Evolutionary conservation across 2,888 invertebrate genomes (phyloP), one percentile per base, ranked within the genome.

Genomic region (Operophtera brumata): DNA sequence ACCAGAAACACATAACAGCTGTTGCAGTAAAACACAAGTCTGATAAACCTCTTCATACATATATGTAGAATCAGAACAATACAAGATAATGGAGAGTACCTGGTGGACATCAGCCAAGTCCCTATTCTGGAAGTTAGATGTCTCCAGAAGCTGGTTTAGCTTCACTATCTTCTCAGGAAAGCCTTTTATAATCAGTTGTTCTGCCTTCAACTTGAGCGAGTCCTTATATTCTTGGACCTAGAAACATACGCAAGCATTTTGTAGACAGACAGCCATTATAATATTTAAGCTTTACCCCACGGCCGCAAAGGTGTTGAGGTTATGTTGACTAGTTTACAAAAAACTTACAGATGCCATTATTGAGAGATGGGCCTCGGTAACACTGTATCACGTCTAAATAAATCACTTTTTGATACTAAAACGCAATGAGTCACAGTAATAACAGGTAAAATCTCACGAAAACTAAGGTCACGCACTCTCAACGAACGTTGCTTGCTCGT

Each of bases 111-210:
- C 94, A 48, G 92, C 88, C 66, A 96, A 93, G 75, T 95, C 93
- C 59, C 95, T 92, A 71, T 95, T 94, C 73, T 93, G 94, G 79
- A 98, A 96, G 80, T 94, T 93, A 53, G 95, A 91, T 26, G 96
- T 96, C 77, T 96, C 95, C 69, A 98, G 89, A 56, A 98, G 87
- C 66, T 95, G 95, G 88, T 98, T 97, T 58, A 98, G 91, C 78
- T 95, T 95, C 6, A 97, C 94, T 68, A 98, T 98, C 84, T 97
- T 98, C 75, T 96, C 95, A 8, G 99, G 98, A 83, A 98, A 98
- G 43, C 95, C 96, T 83, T 95, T 95, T 57, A 96, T 92, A 56
- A 98, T 95, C 58, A 98, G 90, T 66, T 94, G 93, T 79, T 98
- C 98, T 9, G 97, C 97, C 91, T 97, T 96, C 64, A 92, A 92